These are phyloP conservation scores for Erinaceus europaeus DNA, from an alignment of 2,113 vertebrate species.

Conservation along the genomic window DNA sequence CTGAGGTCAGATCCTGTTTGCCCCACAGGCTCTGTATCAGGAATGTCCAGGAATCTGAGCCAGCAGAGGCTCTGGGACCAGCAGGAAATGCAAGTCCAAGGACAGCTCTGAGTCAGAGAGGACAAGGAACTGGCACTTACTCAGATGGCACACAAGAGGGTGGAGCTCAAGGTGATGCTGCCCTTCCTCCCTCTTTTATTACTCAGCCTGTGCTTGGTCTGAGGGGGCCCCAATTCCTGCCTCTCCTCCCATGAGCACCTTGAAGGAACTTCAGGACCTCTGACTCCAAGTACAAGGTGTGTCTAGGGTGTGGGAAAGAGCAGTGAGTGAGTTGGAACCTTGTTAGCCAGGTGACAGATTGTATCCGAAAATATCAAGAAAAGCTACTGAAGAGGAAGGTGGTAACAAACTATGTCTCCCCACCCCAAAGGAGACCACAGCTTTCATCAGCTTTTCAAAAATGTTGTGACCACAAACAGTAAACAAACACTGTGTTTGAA, in stretches of 20 bases:
- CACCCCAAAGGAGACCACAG: not conserved
- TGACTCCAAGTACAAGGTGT: slow-evolving; percentile 64
- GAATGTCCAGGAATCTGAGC: not conserved
- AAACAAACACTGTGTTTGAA: not conserved
- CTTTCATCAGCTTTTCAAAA: slow-evolving; percentile 2
- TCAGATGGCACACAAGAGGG: too few species aligned
- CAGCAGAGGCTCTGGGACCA: not conserved
- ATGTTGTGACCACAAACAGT: not conserved
- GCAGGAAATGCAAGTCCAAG: not conserved
- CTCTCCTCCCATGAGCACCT: not conserved
- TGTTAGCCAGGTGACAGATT: not conserved
- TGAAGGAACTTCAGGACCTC: slow-evolving; percentile 48
- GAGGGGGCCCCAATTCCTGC: not conserved
- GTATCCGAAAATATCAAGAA: not conserved
- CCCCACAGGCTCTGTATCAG: not conserved
- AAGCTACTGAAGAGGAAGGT: too few species aligned
- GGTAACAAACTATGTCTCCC: not conserved
- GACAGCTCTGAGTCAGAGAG: not conserved
- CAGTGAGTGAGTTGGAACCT: not conserved
- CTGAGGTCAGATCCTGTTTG: not conserved
- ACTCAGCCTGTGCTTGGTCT: not conserved
- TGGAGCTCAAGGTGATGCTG: not conserved
- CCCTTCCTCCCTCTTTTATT: not conserved
- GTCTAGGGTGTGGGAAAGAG: slow-evolving; percentile 38
- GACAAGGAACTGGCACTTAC: not conserved